phyloP scores from a whole-genome alignment of 2,113 vertebrate genomes.

The Falco punctatus region DNA sequence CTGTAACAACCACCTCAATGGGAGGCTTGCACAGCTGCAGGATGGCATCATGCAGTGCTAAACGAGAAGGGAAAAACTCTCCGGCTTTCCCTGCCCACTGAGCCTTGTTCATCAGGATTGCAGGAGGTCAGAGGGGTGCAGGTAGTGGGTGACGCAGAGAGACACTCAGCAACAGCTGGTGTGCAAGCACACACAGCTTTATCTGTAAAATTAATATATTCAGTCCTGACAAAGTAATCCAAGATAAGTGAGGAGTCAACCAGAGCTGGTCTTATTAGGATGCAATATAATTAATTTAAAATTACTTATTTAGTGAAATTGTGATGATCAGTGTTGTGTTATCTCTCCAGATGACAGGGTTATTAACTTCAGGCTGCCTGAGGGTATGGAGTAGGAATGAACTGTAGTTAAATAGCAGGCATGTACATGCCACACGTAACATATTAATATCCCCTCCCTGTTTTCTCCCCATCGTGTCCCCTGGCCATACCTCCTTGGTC shows the following conservation, averaged over 20 bases:
- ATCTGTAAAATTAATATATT: slow-evolving; percentile 9
- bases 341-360: slow-evolving; percentile 45
- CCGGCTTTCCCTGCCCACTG: background rate
- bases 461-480: background rate
- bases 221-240: slow-evolving; percentile 15
- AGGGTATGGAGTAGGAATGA: background rate
- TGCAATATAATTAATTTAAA: slow-evolving; percentile 62
- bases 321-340: slow-evolving; percentile 32
- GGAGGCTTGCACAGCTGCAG: accelerated
- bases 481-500: background rate
- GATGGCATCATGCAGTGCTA: background rate
- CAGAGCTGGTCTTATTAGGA: slow-evolving; percentile 39
- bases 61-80: background rate
- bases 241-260: slow-evolving; percentile 19
- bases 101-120: background rate
- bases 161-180: background rate
- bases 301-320: slow-evolving; percentile 61
- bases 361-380: slow-evolving; percentile 50
- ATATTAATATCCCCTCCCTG: background rate
- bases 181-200: background rate
- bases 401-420: background rate
- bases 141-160: background rate
- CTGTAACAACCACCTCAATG: background rate
- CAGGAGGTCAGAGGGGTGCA: background rate
- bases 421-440: background rate